Base-by-base conservation (phyloP, 1,140 invertebrate genomes). In the Pogonomyrmex californicus region DNA sequence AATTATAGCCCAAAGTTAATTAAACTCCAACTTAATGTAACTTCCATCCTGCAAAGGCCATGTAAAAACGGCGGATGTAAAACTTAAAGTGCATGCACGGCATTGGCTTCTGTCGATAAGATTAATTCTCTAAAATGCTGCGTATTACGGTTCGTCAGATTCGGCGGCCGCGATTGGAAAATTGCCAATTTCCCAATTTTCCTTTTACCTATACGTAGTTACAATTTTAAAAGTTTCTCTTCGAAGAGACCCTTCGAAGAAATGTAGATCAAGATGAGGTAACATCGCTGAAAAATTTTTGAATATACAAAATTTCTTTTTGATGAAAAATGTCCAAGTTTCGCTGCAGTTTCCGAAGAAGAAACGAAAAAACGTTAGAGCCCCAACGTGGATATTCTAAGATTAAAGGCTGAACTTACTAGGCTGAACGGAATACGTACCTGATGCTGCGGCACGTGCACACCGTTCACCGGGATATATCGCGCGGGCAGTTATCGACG, bases 401-500 rank as follows among this genome's bases (percentile, higher is more conserved):
- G n/a, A 1, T 73, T 33, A 54, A 56, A 56, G 30, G 2, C 33
- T 7, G 10, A 23, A 23, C 23, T 23, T 23, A 23, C 23, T 12
- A 47, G 12, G 36, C 47, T 54, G 33, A n/a, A 33, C 12, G 38
- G 9, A 44, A 44, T 65, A 65, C 73, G 62, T 79, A 79, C 77
- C 77, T 71, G 76, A 79, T 79, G 79, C 65, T 82, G 41, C 66
- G 38, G 38, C 63, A 71, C 38, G 65, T 70, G 44, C 38, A 70
- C 66, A 17, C 14, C n/a, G 54, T 71, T 71, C n/a, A n/a, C 49
- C 30, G 38, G 41, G 41, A 60, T 82, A 82, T 71, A 82, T 58
- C 30, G 51, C 33, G 54, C 54, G 79, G 66, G n/a, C 66, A 60
- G 65, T 82, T 86, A 86, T 86, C 83, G 75, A 86, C 73, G 63